These are phyloP conservation scores for Phyllostomus discolor DNA, from an alignment of 2,113 vertebrate genomes.

Conservation along the genomic window DNA sequence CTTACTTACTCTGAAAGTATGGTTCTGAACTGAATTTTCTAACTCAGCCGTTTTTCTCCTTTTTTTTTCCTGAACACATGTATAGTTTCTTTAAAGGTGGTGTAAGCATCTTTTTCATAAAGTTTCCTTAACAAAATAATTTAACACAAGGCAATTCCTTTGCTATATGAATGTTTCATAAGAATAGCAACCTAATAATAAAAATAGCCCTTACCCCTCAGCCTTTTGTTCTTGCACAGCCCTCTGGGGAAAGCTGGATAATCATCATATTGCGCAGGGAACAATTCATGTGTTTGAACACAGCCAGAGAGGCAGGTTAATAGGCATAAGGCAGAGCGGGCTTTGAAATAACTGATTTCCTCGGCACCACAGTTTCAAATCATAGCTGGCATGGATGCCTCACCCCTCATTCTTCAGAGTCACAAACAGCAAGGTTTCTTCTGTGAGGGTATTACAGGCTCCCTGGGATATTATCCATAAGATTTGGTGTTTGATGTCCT, in stretches of 20 bases:
- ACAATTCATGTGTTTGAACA: slow-evolving; percentile 50
- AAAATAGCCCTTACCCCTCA: slow-evolving; percentile 41
- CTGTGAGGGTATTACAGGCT: slow-evolving; percentile 54
- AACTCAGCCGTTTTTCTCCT: not conserved
- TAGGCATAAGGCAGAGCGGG: not conserved
- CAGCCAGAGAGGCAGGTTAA: slow-evolving; percentile 43
- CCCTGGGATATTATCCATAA: slow-evolving; percentile 28
- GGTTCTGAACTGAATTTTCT: not conserved
- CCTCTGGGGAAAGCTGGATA: slow-evolving; percentile 3
- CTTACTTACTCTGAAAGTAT: slow-evolving; percentile 44
- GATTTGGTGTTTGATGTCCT: slow-evolving; percentile 54
- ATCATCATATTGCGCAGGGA: slow-evolving; percentile 25
- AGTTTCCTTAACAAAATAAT: slow-evolving; percentile 41
- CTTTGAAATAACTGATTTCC: slow-evolving; percentile 59
- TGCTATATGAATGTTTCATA: slow-evolving; percentile 59
- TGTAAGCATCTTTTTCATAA: slow-evolving; percentile 39
- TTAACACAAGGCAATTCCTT: slow-evolving; percentile 36
- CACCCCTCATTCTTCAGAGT: not conserved
- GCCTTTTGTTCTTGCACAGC: slow-evolving; percentile 53
- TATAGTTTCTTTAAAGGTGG: slow-evolving; percentile 29
- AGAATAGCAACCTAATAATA: slow-evolving; percentile 57
- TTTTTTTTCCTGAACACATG: not conserved
- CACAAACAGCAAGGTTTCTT: not conserved
- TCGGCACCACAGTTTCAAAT: slow-evolving; percentile 1
- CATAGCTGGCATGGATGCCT: not conserved